Evolutionary conservation across 1,140 invertebrate species (phyloP).

Genomic region (Procambarus clarkii): DNA sequence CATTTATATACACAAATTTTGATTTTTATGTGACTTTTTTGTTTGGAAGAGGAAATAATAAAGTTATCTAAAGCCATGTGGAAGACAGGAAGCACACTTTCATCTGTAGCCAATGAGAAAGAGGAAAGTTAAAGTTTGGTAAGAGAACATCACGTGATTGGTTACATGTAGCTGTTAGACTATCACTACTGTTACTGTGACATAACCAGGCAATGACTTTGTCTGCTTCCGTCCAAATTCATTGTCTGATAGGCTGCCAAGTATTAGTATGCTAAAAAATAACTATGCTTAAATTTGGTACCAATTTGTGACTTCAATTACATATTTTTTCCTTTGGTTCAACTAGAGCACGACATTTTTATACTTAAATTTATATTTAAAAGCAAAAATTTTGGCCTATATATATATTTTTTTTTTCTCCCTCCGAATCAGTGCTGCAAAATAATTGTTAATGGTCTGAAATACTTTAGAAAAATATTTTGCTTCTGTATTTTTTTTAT

Average conservation of each 20-base stretch:
- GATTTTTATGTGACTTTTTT: not conserved
- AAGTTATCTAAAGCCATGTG: not conserved
- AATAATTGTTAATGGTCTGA: not conserved
- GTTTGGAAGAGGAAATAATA: not conserved
- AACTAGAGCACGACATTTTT: too few species aligned
- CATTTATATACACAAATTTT: not conserved
- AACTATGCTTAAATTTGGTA: not conserved
- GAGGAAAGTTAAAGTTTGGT: too few species aligned
- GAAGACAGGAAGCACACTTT: not conserved
- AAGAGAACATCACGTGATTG: too few species aligned
- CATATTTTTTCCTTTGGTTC: not conserved
- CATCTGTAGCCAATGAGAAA: not conserved
- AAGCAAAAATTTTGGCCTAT: not conserved
- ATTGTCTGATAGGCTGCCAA: conserved; percentile 19
- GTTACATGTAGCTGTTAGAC: not conserved
- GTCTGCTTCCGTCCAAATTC: conserved; percentile 54
- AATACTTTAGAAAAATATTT: not conserved
- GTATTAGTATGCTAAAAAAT: not conserved
- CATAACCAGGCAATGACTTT: conserved; percentile 49
- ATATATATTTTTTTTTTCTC: not conserved
- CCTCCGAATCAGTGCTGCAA: not conserved
- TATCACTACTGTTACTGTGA: not conserved
- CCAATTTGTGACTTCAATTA: not conserved
- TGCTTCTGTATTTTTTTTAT: not conserved
- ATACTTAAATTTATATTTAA: not conserved